A percentile compares a stretch with the other conserved stretches of the same genome.
Conservation (phyloP, 2,888 invertebrate species). For the Luffia ferchaultella region DNA sequence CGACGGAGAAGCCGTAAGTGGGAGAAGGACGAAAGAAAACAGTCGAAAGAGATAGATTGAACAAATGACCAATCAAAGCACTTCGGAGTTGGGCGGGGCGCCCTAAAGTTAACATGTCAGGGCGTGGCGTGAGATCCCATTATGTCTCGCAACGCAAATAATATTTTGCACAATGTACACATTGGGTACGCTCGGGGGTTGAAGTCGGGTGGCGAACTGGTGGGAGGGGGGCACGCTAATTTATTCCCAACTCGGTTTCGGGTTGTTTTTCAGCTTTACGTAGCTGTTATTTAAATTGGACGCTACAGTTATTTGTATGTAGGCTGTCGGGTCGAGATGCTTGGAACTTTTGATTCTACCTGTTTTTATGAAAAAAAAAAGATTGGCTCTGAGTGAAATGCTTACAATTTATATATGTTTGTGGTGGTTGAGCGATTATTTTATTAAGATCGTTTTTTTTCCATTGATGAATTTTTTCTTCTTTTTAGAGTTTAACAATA, state of each 20-base stretch:
- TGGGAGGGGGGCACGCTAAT: conserved; percentile 52
- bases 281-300: conserved; percentile 66
- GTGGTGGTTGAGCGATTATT: no score
- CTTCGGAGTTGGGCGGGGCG: conserved; percentile 40
- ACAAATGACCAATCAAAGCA: conserved; percentile 35
- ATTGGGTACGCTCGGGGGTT: conserved; percentile 54
- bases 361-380: no score
- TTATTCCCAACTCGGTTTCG: conserved; percentile 65
- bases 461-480: no score
- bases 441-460: no score
- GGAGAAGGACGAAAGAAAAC: conserved; percentile 23
- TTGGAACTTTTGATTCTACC: no score
- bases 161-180: conserved; percentile 78
- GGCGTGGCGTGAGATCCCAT: conserved; percentile 63
- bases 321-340: no score
- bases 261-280: conserved; percentile 66
- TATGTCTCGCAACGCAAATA: conserved; percentile 74
- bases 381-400: no score
- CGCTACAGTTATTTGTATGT: conserved; percentile 58
- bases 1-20: conserved; percentile 53
- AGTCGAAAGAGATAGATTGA: conserved; percentile 25
- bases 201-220: no score
- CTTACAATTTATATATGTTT: no score
- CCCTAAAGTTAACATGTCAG: conserved; percentile 64
- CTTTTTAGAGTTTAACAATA: no score